These are phyloP conservation scores for Pyrrhia umbra DNA, from an alignment of 2,888 invertebrate species.

Conservation along the genomic window DNA sequence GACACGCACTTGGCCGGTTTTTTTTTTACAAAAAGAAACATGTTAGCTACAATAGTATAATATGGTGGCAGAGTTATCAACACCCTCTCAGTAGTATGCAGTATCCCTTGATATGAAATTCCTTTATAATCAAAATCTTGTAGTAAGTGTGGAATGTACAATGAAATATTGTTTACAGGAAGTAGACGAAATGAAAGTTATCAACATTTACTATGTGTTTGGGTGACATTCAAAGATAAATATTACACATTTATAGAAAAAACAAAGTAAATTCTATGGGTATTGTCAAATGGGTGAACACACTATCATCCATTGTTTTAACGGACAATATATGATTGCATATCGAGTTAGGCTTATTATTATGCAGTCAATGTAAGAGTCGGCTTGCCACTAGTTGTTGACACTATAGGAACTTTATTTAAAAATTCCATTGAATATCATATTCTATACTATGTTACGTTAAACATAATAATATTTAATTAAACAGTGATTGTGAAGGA, in stretches of 20 bases:
- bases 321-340: conserved; percentile 29
- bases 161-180: background rate
- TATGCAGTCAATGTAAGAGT: conserved; percentile 42
- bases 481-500: too few relatives aligned
- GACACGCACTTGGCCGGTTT: too few relatives aligned
- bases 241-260: conserved; percentile 1
- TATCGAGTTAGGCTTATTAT: conserved; percentile 30
- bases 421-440: background rate
- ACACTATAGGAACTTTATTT: background rate
- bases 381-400: background rate
- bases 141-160: background rate
- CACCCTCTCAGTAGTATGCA: too few relatives aligned
- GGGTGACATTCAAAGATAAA: background rate
- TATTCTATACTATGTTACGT: background rate
- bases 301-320: conserved; percentile 34
- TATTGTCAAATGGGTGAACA: background rate
- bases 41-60: too few relatives aligned
- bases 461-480: too few relatives aligned
- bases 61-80: too few relatives aligned
- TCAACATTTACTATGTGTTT: background rate
- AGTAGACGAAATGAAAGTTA: background rate
- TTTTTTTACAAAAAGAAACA: too few relatives aligned
- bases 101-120: too few relatives aligned
- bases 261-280: conserved; percentile 8
- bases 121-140: too few relatives aligned